phyloP scores from a whole-genome alignment of 1,140 invertebrate genomes.

The Hylyphantes graminicola region DNA sequence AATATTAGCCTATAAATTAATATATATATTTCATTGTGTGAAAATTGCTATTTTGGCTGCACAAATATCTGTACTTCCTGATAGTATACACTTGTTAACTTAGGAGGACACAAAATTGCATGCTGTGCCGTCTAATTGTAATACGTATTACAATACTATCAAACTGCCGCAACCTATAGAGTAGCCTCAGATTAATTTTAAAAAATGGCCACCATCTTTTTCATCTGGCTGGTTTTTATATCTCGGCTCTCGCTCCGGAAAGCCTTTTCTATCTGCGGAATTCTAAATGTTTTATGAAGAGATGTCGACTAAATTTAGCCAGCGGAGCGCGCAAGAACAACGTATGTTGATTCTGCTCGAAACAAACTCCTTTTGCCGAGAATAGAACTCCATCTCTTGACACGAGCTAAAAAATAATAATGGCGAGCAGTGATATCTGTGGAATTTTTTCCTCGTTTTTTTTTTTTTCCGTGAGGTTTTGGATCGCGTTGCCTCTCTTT shows the following conservation, averaged over 20 bases:
- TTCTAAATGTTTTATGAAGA: slow-evolving; percentile 59
- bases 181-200: background rate
- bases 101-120: background rate
- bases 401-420: slow-evolving; percentile 56
- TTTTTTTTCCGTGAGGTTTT: slow-evolving; percentile 5
- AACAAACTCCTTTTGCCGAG: slow-evolving; percentile 48
- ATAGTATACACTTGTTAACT: too few relatives aligned
- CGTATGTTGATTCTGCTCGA: slow-evolving; percentile 51
- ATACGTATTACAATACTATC: background rate
- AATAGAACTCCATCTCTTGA: slow-evolving; percentile 57
- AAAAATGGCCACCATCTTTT: background rate
- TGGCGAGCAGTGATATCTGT: slow-evolving; percentile 58
- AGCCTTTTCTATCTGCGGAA: slow-evolving; percentile 2
- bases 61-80: too few relatives aligned
- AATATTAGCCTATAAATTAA: too few relatives aligned
- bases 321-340: slow-evolving; percentile 41
- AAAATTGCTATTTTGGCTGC: too few relatives aligned
- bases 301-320: slow-evolving; percentile 49
- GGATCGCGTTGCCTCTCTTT: slow-evolving; percentile 44
- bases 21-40: too few relatives aligned
- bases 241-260: background rate
- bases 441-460: slow-evolving; percentile 33
- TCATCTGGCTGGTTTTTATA: background rate
- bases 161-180: background rate
- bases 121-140: background rate